phyloP scores from a whole-genome alignment of 2,888 invertebrate species.

The Dryocosmus kuriphilus region DNA sequence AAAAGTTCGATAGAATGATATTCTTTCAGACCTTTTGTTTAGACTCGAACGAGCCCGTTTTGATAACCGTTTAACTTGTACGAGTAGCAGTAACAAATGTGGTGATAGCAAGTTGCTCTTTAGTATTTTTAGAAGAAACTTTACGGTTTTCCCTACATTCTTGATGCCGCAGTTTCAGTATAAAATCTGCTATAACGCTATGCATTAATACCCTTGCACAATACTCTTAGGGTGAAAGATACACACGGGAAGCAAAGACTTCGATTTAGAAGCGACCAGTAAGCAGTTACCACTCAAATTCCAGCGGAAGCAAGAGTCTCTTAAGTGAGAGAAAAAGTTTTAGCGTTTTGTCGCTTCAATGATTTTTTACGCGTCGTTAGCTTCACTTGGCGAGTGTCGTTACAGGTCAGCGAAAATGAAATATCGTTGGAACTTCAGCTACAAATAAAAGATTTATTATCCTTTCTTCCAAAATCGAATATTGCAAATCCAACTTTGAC shows the following conservation, averaged over 20 bases:
- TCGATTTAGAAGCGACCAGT: constrained; percentile 19
- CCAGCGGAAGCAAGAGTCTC: not conserved
- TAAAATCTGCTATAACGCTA: constrained; percentile 23
- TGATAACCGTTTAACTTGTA: not conserved
- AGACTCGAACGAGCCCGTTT: not conserved
- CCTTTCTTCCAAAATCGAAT: not conserved
- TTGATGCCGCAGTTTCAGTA: constrained; percentile 17
- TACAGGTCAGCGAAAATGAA: constrained; percentile 25
- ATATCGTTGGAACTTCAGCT: not conserved
- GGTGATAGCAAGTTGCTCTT: constrained; percentile 19
- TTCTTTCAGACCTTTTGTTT: not conserved
- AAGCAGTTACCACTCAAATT: constrained; percentile 17
- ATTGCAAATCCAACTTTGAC: not conserved
- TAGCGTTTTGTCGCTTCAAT: constrained; percentile 32
- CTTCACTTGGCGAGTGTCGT: constrained; percentile 33
- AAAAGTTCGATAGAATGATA: no score
- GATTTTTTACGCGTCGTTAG: constrained; percentile 38
- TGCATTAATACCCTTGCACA: constrained; percentile 14
- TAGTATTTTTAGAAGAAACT: constrained; percentile 12
- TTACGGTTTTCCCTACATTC: constrained; percentile 2
- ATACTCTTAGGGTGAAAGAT: constrained; percentile 3
- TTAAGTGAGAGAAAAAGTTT: constrained; percentile 13
- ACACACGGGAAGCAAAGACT: not conserved
- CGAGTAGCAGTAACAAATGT: constrained; percentile 6
- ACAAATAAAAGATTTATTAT: not conserved